Base-by-base conservation (phyloP, 2,888 invertebrate genomes). In the Brachypterus glaber region DNA sequence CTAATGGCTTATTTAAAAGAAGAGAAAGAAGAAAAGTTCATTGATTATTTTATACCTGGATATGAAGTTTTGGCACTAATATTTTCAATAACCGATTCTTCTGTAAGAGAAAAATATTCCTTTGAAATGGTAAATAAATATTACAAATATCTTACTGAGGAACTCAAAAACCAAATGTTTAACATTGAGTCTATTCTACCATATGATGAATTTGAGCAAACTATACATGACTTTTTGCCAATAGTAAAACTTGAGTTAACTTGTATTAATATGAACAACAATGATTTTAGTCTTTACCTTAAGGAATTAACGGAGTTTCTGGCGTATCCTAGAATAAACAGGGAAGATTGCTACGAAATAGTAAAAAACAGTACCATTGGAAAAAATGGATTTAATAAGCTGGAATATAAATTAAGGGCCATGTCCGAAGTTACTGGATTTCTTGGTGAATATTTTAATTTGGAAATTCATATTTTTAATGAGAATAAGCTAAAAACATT, bases 381-480 rank as follows among this genome's bases (percentile, higher is more conserved):
- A n/a, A n/a, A n/a, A n/a, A n/a, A n/a, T n/a, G n/a, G n/a, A n/a
- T n/a, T n/a, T n/a, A n/a, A n/a, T n/a, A n/a, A n/a, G n/a, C n/a
- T n/a, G n/a, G n/a, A n/a, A n/a, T n/a, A n/a, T n/a, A n/a, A n/a
- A n/a, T n/a, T n/a, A n/a, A n/a, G n/a, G n/a, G n/a, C n/a, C n/a
- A n/a, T n/a, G n/a, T 45, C 43, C 26, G 47, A 51, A 34, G 45
- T 40, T 16, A 40, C 43, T 27, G 57, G 59, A 24, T 58, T 52
- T 35, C 32, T 57, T 13, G 57, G 57, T 8, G 49, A 52, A 26
- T 57, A 60, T 39, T 55, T 42, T 30, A 53, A 45, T 43, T 37
- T 51, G 16, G 46, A 41, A 43, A 52, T 52, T n/a, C 38, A 37
- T 17, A 33, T 49, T 17, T 35, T 33, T 8, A 21, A 37, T n/a